Evolutionary conservation across 37 sponge, comb jelly and placozoan species (phyloP).

Genomic region (Geodia barretti): DNA sequence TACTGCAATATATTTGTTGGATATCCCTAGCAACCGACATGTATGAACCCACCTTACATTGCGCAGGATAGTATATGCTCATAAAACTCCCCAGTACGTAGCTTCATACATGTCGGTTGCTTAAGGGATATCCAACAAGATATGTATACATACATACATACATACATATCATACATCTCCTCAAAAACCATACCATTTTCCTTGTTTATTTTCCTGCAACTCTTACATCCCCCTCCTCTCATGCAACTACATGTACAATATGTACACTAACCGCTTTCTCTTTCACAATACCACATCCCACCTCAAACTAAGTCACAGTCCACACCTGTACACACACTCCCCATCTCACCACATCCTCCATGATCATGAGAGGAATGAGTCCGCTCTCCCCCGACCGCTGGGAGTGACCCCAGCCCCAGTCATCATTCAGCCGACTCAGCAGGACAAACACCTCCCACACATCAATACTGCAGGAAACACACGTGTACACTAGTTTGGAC

Average conservation of each 20-base stretch:
- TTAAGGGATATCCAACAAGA: no score
- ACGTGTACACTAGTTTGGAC: no score
- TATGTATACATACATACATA: no score
- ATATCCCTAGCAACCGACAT: no score
- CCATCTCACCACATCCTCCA: constrained; percentile 83
- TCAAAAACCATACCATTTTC: not conserved
- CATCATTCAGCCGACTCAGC: constrained; percentile 66
- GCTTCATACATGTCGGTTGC: no score
- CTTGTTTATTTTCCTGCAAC: not conserved
- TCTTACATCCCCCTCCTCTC: not conserved
- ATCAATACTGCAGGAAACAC: constrained; percentile 46
- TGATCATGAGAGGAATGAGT: constrained; percentile 76
- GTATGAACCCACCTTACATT: no score
- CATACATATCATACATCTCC: no score
- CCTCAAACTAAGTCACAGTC: not conserved
- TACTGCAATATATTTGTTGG: no score
- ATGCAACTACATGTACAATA: no score
- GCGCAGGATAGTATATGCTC: no score
- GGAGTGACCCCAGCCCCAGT: constrained; percentile 88
- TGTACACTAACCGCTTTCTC: not conserved
- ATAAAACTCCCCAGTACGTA: no score
- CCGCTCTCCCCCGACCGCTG: constrained; percentile 73
- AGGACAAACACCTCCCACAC: constrained; percentile 77
- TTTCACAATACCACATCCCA: not conserved
- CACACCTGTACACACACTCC: no score